phyloP scores from a whole-genome alignment of 2,888 invertebrate species.

The Epicampocera succincta region DNA sequence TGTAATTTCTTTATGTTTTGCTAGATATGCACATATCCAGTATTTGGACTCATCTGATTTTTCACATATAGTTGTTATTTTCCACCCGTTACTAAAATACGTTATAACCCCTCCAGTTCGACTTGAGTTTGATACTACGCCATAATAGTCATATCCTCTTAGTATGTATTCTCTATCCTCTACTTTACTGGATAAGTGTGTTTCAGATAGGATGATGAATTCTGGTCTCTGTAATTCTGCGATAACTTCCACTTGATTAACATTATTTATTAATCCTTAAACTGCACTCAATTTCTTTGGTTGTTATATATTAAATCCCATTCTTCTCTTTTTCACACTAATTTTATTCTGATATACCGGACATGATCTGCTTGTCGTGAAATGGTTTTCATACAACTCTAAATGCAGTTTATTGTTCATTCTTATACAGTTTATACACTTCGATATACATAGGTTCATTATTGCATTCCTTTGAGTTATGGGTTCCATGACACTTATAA shows the following conservation, averaged over 20 bases:
- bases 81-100: not conserved
- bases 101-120: not conserved
- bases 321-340: not conserved
- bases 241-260: not conserved
- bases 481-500: slow-evolving; percentile 13
- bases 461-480: not conserved
- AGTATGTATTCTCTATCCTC: no score
- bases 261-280: not conserved
- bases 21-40: not conserved
- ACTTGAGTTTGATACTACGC: not conserved
- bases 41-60: not conserved
- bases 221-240: no score
- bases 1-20: not conserved
- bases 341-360: not conserved
- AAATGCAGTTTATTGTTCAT: not conserved
- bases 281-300: not conserved
- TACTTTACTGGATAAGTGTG: not conserved
- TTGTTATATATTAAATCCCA: not conserved
- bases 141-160: not conserved
- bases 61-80: not conserved
- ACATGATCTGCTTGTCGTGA: not conserved
- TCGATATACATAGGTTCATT: not conserved
- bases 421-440: not conserved
- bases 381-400: not conserved
- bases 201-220: not conserved